A percentile compares a stretch with the other conserved stretches of the same genome.
phyloP scores from a whole-genome alignment of 1,140 invertebrate genomes.

The Zaprionus davidi region DNA sequence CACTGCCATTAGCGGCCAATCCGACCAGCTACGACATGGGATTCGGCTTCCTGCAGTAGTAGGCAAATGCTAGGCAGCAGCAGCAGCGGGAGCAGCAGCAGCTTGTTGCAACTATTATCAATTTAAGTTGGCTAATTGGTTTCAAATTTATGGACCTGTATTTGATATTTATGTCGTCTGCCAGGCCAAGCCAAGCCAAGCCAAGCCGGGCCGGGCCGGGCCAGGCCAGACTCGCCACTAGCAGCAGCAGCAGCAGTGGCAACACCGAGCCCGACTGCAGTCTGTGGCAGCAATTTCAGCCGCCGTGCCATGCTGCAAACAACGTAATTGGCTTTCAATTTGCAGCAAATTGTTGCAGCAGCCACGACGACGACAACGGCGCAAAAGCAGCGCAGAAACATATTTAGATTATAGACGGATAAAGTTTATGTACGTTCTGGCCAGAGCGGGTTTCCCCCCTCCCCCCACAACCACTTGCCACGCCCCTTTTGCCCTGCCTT shows the following conservation, averaged over 20 bases:
- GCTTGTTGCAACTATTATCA: conserved; percentile 75
- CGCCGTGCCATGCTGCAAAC: conserved; percentile 79
- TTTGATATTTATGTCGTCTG: conserved; percentile 84
- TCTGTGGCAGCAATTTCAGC: conserved; percentile 20
- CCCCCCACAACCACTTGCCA: background rate
- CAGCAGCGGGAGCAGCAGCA: conserved; percentile 24
- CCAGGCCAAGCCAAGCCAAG: conserved; percentile 20
- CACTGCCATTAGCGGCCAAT: conserved; percentile 72
- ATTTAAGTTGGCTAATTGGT: conserved; percentile 84
- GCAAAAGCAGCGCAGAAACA: conserved; percentile 56
- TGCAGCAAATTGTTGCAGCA: conserved; percentile 82
- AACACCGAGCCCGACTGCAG: conserved; percentile 8
- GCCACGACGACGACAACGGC: conserved; percentile 70
- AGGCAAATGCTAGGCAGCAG: conserved; percentile 67
- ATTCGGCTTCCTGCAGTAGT: conserved; percentile 60
- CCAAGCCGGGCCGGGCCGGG: conserved; percentile 24
- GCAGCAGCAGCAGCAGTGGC: background rate
- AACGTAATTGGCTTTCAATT: conserved; percentile 83
- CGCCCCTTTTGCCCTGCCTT: background rate
- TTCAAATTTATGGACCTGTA: conserved; percentile 84
- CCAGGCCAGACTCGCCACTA: conserved; percentile 25
- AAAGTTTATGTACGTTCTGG: conserved; percentile 80
- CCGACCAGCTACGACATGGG: conserved; percentile 27
- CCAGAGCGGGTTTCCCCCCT: conserved; percentile 33
- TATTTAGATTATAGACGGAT: conserved; percentile 83